Evolutionary conservation across 2,888 invertebrate species (phyloP).

Genomic region (Phaonia tiefii): DNA sequence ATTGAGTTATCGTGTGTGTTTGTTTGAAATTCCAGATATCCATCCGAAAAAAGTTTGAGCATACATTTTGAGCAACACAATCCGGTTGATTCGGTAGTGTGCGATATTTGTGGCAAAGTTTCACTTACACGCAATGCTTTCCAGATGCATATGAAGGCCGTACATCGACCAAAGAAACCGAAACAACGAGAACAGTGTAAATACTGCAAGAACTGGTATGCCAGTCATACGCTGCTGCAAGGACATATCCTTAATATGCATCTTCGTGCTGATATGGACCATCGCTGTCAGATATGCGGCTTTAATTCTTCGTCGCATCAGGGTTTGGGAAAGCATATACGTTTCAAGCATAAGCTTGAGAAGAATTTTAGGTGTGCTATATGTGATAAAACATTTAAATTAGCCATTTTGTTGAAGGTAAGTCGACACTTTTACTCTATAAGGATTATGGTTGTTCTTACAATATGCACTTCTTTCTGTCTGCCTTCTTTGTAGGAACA

Average conservation of each 20-base stretch:
- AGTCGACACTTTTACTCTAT: slow-evolving; percentile 70
- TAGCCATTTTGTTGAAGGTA: slow-evolving; percentile 69
- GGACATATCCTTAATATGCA: slow-evolving; percentile 30
- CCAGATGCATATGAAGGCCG: slow-evolving; percentile 33
- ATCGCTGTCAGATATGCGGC: slow-evolving; percentile 26
- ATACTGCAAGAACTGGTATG: slow-evolving; percentile 16
- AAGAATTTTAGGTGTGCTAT: slow-evolving; percentile 75
- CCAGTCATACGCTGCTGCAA: not conserved
- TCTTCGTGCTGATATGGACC: slow-evolving; percentile 1
- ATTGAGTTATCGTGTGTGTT: no score
- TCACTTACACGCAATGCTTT: slow-evolving; percentile 26
- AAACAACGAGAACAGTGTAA: slow-evolving; percentile 11
- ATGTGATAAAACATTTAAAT: slow-evolving; percentile 74
- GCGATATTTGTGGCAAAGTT: slow-evolving; percentile 22
- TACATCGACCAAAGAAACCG: slow-evolving; percentile 5
- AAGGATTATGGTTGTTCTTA: not conserved
- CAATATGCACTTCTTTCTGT: not conserved
- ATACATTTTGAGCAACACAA: slow-evolving; percentile 25
- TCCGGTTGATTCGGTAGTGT: slow-evolving; percentile 11
- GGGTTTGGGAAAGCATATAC: slow-evolving; percentile 72
- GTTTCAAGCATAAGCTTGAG: slow-evolving; percentile 74
- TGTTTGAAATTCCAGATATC: slow-evolving; percentile 25
- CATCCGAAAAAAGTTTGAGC: slow-evolving; percentile 22
- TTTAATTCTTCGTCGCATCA: slow-evolving; percentile 72
- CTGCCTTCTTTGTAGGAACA: slow-evolving; percentile 73